phyloP scores from a whole-genome alignment of 2,113 vertebrate species.

The Platycercus adscitus region DNA sequence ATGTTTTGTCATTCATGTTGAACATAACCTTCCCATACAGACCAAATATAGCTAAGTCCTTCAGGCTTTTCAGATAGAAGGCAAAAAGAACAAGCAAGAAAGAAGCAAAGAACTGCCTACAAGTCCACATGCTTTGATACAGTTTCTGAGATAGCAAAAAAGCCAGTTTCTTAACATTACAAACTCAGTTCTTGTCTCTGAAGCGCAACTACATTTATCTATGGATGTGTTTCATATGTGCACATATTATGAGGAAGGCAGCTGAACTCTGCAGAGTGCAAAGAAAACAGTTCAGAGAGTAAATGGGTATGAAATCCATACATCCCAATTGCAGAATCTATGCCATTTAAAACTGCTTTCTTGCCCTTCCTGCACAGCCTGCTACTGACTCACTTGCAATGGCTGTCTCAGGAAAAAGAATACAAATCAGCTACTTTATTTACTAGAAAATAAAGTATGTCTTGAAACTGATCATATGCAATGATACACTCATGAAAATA shows the following conservation, averaged over 20 bases:
- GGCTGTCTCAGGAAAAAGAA: not conserved
- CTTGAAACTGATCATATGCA: conserved; percentile 2
- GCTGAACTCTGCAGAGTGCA: not conserved
- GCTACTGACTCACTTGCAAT: not conserved
- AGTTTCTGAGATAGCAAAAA: conserved; percentile 10
- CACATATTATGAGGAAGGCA: not conserved
- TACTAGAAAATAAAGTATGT: conserved; percentile 18
- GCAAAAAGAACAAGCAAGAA: not conserved
- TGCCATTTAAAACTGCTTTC: not conserved
- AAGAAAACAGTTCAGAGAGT: not conserved
- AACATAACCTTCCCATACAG: not conserved
- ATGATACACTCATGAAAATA: conserved; percentile 38
- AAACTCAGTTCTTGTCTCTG: conserved; percentile 12
- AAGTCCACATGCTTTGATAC: not conserved
- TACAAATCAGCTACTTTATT: not conserved
- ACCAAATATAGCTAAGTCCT: not conserved
- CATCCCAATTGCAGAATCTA: not conserved
- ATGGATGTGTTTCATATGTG: not conserved
- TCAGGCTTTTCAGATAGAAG: conserved; percentile 14
- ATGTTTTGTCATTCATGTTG: not conserved
- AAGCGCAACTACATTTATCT: not conserved
- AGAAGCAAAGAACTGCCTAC: not conserved
- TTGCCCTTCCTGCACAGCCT: not conserved
- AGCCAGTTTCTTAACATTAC: not conserved
- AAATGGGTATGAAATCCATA: not conserved